These are phyloP conservation scores for Sebastiscus tertius DNA, from an alignment of 2,797 vertebrate species.

Conservation along the genomic window DNA sequence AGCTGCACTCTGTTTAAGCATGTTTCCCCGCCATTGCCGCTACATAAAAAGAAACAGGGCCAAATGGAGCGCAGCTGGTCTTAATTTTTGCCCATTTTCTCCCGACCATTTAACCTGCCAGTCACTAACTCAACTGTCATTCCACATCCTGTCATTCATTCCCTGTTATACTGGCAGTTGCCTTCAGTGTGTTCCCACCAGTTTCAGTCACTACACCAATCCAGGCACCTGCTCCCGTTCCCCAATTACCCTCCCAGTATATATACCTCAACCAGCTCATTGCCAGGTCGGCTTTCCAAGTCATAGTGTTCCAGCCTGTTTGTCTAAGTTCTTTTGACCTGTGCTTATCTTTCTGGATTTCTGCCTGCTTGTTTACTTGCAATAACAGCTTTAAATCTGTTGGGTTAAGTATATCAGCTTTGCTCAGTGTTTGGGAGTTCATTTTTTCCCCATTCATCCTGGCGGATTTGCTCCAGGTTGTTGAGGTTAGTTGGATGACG, in stretches of 20 bases:
- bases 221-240: neutral
- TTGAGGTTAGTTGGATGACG: neutral
- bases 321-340: neutral
- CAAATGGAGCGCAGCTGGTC: conserved; percentile 7
- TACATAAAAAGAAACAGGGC: neutral
- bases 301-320: neutral
- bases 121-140: neutral
- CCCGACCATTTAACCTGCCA: neutral
- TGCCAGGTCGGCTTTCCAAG: neutral
- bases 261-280: neutral
- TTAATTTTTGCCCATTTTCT: conserved; percentile 5
- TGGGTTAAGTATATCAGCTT: too few species aligned
- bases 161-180: neutral
- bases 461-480: neutral
- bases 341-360: neutral
- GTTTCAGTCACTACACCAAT: neutral
- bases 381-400: too few species aligned
- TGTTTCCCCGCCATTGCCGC: neutral
- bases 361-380: neutral
- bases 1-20: neutral
- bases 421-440: too few species aligned
- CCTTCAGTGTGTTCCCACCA: too few species aligned
- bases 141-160: neutral
- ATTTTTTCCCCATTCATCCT: too few species aligned
- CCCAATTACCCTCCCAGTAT: neutral